These are phyloP conservation scores for Seira ritae DNA, from an alignment of 2,888 invertebrate species.

Conservation along the genomic window DNA sequence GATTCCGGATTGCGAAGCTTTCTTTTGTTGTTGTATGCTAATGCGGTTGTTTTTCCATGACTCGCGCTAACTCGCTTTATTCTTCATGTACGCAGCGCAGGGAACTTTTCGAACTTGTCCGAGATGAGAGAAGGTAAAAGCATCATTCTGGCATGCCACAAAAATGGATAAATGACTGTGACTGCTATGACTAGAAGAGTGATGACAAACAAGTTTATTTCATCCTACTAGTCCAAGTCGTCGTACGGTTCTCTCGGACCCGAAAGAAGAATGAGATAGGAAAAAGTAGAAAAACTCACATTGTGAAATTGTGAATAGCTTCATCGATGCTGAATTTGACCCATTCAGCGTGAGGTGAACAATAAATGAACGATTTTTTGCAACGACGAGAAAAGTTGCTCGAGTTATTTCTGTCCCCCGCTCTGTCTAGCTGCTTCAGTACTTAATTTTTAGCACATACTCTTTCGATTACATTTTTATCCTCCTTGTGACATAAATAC, in stretches of 20 bases:
- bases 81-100: no score
- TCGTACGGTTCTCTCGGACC: neutral
- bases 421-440: neutral
- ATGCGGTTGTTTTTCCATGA: no score
- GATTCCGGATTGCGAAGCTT: no score
- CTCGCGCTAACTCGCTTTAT: no score
- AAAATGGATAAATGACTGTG: conserved; percentile 5
- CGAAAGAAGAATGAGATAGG: neutral
- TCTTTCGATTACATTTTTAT: conserved; percentile 32
- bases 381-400: conserved; percentile 37
- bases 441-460: conserved; percentile 10
- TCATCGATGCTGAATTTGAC: neutral
- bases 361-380: neutral
- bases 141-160: neutral
- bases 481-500: conserved; percentile 46
- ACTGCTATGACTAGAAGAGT: neutral
- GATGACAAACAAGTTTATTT: neutral
- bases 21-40: no score
- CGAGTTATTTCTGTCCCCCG: conserved; percentile 58
- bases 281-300: no score
- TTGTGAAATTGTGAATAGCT: no score
- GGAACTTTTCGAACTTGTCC: no score
- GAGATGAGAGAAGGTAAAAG: no score
- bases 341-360: neutral
- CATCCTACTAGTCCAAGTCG: neutral